These are phyloP conservation scores for Aleiodes testaceus DNA, from an alignment of 2,888 invertebrate species.

Conservation along the genomic window DNA sequence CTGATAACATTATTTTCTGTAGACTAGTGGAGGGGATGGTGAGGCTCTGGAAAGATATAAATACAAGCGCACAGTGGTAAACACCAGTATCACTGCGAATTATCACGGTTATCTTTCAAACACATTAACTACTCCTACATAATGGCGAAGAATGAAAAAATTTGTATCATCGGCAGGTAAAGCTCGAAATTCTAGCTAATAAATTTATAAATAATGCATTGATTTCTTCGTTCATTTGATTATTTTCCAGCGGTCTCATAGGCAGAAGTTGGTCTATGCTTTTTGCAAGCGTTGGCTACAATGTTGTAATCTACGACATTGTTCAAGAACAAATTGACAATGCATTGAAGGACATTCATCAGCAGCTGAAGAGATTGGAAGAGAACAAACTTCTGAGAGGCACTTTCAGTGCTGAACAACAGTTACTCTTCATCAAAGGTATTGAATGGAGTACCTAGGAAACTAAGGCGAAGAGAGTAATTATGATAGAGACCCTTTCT, in stretches of 20 bases:
- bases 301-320: constrained; percentile 90
- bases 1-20: background rate
- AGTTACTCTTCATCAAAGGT: constrained; percentile 86
- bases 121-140: constrained; percentile 2
- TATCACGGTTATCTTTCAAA: constrained; percentile 14
- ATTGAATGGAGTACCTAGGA: constrained; percentile 50
- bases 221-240: constrained; percentile 37
- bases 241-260: constrained; percentile 87
- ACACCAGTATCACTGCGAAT: constrained; percentile 20
- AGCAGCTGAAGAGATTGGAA: constrained; percentile 83
- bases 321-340: constrained; percentile 82
- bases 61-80: constrained; percentile 7
- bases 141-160: constrained; percentile 75
- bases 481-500: no score
- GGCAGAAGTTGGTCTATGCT: constrained; percentile 98
- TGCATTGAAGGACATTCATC: constrained; percentile 83
- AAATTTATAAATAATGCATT: constrained; percentile 24
- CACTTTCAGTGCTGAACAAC: constrained; percentile 81
- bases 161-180: constrained; percentile 86
- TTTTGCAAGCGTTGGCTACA: constrained; percentile 93
- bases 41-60: constrained; percentile 34
- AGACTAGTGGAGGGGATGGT: constrained; percentile 6
- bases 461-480: background rate
- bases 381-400: constrained; percentile 84
- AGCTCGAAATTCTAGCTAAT: background rate